Base-by-base conservation (phyloP, 64 coral and sea anemone genomes). In the Stichodactyla helianthus region DNA sequence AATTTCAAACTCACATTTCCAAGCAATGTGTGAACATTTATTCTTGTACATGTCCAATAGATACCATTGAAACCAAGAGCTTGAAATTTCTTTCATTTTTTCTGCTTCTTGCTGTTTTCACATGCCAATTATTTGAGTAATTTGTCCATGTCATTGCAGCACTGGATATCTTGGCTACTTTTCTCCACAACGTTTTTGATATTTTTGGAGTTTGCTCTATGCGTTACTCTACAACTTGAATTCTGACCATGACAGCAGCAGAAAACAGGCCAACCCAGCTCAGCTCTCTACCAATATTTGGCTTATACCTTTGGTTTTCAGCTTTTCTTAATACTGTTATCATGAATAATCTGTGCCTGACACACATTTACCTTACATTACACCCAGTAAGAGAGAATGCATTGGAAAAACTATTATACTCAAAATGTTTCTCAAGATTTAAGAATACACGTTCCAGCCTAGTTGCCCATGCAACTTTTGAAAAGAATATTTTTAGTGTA, bases 1-100 rank as follows among this genome's bases (percentile, higher is more conserved):
- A 65, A 65, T 65, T 65, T 65, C 62, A 65, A 65, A 65, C 62
- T 65, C 19, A 65, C 62, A n/a, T n/a, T n/a, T 65, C 62, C 62
- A 65, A 60, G 62, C 20, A 22, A 2, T 7, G 6, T 65, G 18
- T n/a, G 22, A 18, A 65, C 6, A 1, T 65, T 65, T 5, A 22
- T 65, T 9, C 62, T 44, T 44, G 35, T 44, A 44, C 20, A 65
- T 65, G 8, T 65, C 20, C 62, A 65, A 9, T n/a, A 7, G 62
- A 65, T n/a, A 65, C 19, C 18, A 18, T 62, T 11, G 5, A 44
- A 44, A 44, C 35, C 13, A 62, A 62, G 59, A 62, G 19, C 18
- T 62, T 18, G 10, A 14, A 5, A 14, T 18, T 62, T n/a, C 19
- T n/a, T 65, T 1, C 62, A 20, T 65, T 65, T 7, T 20, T 16